Base-by-base conservation (phyloP, 1,140 invertebrate genomes). In the Planococcus citri region DNA sequence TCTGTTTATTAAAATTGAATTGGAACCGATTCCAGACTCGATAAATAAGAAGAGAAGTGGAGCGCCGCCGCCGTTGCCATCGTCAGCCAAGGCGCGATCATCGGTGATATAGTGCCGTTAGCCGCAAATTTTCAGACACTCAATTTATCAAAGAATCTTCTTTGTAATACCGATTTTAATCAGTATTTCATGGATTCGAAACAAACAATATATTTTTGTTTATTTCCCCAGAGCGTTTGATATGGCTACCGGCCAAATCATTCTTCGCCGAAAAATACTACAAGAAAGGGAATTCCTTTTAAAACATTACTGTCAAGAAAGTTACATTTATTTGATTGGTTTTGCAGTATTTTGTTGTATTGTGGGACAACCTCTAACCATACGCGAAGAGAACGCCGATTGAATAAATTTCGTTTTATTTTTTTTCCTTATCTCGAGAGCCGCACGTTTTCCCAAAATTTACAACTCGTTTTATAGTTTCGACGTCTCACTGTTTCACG, bases 261-360 rank as follows among this genome's bases (percentile, higher is more conserved):
- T 64, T 64, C 25, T 27, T 64, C 24, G 6, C 8, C 21, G 60
- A 64, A 64, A 64, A 24, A 64, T 25, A 25, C 20, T 25, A 27
- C 60, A 25, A 64, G 60, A 64, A 64, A 24, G 25, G 25, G 25
- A 64, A 64, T 64, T 64, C 25, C 60, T 64, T 64, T 22, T 64
- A 64, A 64, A 64, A 27, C 60, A 64, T 64, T 64, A 64, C 60
- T 25, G 60, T 25, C 60, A 25, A 64, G 60, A 27, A 64, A 64
- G 60, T 64, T 64, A 64, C 60, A 64, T 64, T 64, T 64, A 64
- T 64, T 64, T 64, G 60, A 64, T 64, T 64, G 60, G 60, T 64
- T 64, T 64, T 64, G 25, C 60, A 64, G 60, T 27, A 64, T 64
- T 64, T 64, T 64, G 41, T 51, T 51, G 60, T 64, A 64, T 64